phyloP scores from a whole-genome alignment of 2,888 invertebrate genomes.

The Pterobdella sp. region DNA sequence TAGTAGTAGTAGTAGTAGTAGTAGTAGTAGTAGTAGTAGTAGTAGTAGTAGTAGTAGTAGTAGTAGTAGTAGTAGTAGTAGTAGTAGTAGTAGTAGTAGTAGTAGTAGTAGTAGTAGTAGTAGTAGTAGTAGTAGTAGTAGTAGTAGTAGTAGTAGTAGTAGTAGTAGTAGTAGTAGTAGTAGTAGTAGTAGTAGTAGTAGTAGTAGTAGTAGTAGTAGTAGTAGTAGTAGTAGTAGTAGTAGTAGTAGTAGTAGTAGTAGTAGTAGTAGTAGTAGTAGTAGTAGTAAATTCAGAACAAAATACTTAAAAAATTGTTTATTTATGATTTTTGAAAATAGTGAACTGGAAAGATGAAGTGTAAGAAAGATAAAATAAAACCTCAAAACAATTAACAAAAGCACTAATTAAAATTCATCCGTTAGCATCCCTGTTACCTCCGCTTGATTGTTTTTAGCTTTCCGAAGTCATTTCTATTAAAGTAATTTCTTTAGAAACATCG shows the following conservation, averaged over 20 bases:
- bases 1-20: constrained; percentile 26
- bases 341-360: too few relatives aligned
- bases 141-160: background rate
- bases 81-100: constrained; percentile 3
- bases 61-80: constrained; percentile 7
- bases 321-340: too few relatives aligned
- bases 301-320: background rate
- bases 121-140: constrained; percentile 2
- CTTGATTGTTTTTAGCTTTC: too few relatives aligned
- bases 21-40: constrained; percentile 27
- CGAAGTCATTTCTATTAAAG: too few relatives aligned
- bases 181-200: constrained; percentile 2
- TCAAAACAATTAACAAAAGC: too few relatives aligned
- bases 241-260: background rate
- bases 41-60: constrained; percentile 27
- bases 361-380: too few relatives aligned
- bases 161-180: background rate
- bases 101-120: constrained; percentile 3
- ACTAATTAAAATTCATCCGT: too few relatives aligned
- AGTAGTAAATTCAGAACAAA: background rate
- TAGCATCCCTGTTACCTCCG: too few relatives aligned
- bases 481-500: too few relatives aligned
- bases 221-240: background rate
- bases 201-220: background rate
- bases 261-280: background rate